Evolutionary conservation across 92 coral and sea anemone genomes (phyloP), one percentile per base, ranked within the genome.

Genomic region (Meandrina meandrites): DNA sequence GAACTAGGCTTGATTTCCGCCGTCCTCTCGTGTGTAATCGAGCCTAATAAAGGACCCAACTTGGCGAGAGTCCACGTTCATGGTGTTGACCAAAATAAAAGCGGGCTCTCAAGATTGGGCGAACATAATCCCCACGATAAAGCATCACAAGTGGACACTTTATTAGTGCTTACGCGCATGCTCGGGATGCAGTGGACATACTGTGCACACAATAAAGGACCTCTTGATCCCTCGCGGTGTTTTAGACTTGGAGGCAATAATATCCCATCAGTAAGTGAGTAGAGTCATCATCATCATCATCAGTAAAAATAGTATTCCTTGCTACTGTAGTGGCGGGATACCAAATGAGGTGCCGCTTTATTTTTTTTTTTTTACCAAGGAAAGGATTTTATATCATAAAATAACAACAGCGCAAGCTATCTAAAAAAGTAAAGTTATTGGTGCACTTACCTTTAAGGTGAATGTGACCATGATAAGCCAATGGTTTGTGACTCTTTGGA

Each of bases 401-500:
- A 40, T 5, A 57, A 17, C 64, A 57, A 57, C 6, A 57, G 64
- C 18, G 42, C 37, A 42, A 76, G 17, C 34, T 16, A 28, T 4
- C 19, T 12, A 24, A 17, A 28, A 27, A 45, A 13, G 21, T 21
- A 47, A 51, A n/a, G 81, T n/a, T 13, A 47, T 14, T 30, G 15
- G 27, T 60, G 31, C 18, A 80, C 84, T 37, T 30, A 80, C 84
- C 84, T 80, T 40, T 80, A 32, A 37, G 13, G 19, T 80, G 84
- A 4, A n/a, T 15, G 32, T 57, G 74, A 40, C 30, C 35, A 17
- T 45, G 75, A 13, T 21, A 11, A 66, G 68, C 28, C 37, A 36
- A 6, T 40, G 35, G 54, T 13, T 36, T 30, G 69, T 72, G 53
- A 24, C 34, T 54, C 7, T 34, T 48, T 10, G 60, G 35, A 45